Base-by-base conservation (phyloP, 37 sponge, comb jelly and placozoan species). In the Ianthella basta region DNA sequence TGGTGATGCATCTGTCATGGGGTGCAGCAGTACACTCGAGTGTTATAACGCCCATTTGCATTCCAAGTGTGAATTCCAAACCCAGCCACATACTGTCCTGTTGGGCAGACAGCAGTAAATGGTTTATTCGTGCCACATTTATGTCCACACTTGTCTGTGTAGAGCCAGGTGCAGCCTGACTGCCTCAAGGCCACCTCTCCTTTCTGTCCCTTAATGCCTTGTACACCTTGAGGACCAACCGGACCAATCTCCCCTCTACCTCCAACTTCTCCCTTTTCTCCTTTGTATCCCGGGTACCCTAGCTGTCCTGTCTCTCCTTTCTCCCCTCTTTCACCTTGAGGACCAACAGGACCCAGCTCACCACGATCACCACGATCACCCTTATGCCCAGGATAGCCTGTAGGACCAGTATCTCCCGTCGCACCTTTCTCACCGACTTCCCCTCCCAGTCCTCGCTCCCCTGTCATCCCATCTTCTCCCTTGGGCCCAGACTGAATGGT, bases 81-180 rank as follows among this genome's bases (percentile, higher is more conserved):
- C 14, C 66, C 66, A 64, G 66, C 66, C 66, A 64, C 66, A 16
- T 64, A 64, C 66, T 64, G 23, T 16, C 66, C 66, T 29, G 27
- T 8, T 12, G 66, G 66, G 23, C 66, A 64, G 12, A 16, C 27
- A 29, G 66, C 66, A 29, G 66, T 64, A 16, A 21, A 64, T 64
- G 66, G 66, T 64, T 64, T 64, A 10, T 30, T 24, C 21, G 13
- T 79, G 10, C 80, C 80, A 79, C 80, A 79, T 55, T 53, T 4
- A 79, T 79, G 80, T 29, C 80, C 80, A 79, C 80, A 79, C 3
- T 23, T 20, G 27, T 79, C 80, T 19, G 80, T 79, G 80, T 55
- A 79, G 40, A 55, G 40, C 80, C 80, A 79, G 6, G 44, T 30
- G 27, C 80, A 79, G 23, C 50, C 50, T 21, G 21, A n/a, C 80